Evolutionary conservation across 2,888 invertebrate genomes (phyloP).

Genomic region (Stratiomys singularior): DNA sequence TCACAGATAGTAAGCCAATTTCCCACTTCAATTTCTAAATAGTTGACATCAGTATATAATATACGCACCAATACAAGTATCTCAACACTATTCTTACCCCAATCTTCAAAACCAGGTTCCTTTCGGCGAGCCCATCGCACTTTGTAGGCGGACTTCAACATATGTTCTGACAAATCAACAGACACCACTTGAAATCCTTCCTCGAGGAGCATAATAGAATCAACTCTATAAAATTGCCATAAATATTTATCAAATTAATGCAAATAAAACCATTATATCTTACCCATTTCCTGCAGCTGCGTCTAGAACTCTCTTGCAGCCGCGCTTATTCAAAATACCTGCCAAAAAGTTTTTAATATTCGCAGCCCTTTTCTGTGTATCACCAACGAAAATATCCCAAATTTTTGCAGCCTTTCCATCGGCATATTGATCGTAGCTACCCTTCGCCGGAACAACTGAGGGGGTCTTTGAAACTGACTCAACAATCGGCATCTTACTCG

Average conservation of each 20-base stretch:
- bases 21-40: constrained; percentile 93
- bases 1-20: constrained; percentile 86
- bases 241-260: too few relatives aligned
- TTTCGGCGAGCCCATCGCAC: constrained; percentile 85
- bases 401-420: constrained; percentile 91
- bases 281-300: constrained; percentile 93
- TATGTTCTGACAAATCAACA: constrained; percentile 91
- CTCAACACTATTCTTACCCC: constrained; percentile 71
- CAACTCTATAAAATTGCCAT: constrained; percentile 74
- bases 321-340: constrained; percentile 74
- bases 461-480: background rate
- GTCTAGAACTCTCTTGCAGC: constrained; percentile 80
- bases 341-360: constrained; percentile 85
- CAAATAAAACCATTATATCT: constrained; percentile 34
- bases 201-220: constrained; percentile 89
- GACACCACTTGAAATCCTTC: constrained; percentile 89
- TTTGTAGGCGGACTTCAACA: constrained; percentile 89
- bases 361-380: constrained; percentile 83
- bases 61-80: too few relatives aligned
- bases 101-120: constrained; percentile 81
- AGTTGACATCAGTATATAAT: too few relatives aligned
- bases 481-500: background rate
- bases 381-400: constrained; percentile 92
- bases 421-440: constrained; percentile 84
- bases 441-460: constrained; percentile 64